Evolutionary conservation across 2,113 vertebrate genomes (phyloP).

Genomic region (Microcebus griseorufus): DNA sequence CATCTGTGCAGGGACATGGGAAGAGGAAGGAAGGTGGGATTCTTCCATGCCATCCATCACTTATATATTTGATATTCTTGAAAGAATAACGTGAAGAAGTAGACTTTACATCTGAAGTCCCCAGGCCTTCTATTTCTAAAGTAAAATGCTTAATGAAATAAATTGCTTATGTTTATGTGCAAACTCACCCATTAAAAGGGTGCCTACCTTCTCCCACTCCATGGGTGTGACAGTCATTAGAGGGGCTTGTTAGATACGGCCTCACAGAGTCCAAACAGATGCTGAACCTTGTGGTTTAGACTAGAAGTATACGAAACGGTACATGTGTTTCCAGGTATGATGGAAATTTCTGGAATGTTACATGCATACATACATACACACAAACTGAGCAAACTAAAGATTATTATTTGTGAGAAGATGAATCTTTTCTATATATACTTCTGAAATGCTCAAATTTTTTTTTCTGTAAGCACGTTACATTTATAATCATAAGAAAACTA

Average conservation of each 20-base stretch:
- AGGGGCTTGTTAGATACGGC: background rate
- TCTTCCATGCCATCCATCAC: background rate
- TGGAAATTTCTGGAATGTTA: slow-evolving; percentile 14
- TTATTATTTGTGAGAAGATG: background rate
- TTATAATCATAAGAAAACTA: background rate
- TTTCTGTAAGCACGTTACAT: background rate
- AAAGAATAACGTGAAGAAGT: background rate
- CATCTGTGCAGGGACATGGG: background rate
- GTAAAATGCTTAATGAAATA: background rate
- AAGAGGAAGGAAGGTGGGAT: background rate
- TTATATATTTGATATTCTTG: background rate
- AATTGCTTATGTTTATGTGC: background rate
- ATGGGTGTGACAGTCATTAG: background rate
- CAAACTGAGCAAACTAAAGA: background rate
- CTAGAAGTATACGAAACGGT: background rate
- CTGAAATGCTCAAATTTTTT: background rate
- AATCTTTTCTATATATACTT: background rate
- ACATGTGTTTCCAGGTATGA: background rate
- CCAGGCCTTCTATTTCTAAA: background rate
- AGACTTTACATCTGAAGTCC: background rate
- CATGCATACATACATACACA: background rate
- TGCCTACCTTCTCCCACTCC: background rate
- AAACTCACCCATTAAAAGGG: background rate
- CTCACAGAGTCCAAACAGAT: background rate
- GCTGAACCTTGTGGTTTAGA: background rate